Percentiles rank a stretch among this genome's conserved stretches.
Evolutionary conservation across 1,140 invertebrate species (phyloP).

Genomic region (Drosophila nikananu): DNA sequence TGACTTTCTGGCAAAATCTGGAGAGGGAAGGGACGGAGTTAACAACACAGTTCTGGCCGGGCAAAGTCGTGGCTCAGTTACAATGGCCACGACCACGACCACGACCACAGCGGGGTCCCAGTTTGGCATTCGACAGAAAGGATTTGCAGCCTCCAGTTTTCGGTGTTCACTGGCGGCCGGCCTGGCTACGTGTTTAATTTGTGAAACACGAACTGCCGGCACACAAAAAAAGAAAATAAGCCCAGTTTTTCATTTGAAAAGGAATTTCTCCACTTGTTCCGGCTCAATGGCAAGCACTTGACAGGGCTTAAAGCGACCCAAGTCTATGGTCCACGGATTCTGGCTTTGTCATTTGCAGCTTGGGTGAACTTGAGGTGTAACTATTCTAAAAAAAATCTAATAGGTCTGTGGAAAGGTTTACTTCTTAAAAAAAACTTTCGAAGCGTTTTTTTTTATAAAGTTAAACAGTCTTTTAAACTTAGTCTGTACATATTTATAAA

Average conservation of each 20-base stretch:
- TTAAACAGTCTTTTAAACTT: background rate
- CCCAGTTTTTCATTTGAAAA: slow-evolving; percentile 24
- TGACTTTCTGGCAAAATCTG: slow-evolving; percentile 32
- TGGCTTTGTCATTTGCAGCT: slow-evolving; percentile 39
- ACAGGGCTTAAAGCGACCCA: slow-evolving; percentile 25
- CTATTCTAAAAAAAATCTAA: background rate
- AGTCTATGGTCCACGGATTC: slow-evolving; percentile 8
- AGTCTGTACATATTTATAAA: too few relatives aligned
- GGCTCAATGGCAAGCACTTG: slow-evolving; percentile 53
- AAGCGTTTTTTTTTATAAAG: background rate
- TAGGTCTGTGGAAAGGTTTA: too few relatives aligned
- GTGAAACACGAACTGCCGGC: slow-evolving; percentile 57
- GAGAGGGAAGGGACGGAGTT: slow-evolving; percentile 25
- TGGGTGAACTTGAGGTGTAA: slow-evolving; percentile 8
- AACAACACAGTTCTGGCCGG: slow-evolving; percentile 58
- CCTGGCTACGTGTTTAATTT: slow-evolving; percentile 69
- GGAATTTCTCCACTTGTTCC: slow-evolving; percentile 23
- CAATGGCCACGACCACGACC: slow-evolving; percentile 38
- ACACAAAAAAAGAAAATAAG: slow-evolving; percentile 13
- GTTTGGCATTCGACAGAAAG: slow-evolving; percentile 52
- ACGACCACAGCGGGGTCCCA: slow-evolving; percentile 35
- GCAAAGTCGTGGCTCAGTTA: slow-evolving; percentile 16
- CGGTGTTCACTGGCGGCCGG: slow-evolving; percentile 13
- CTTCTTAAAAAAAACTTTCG: background rate
- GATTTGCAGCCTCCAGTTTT: slow-evolving; percentile 38